Conservation (phyloP, 2,888 invertebrate genomes). For the Caenorhabditis sp. region DNA sequence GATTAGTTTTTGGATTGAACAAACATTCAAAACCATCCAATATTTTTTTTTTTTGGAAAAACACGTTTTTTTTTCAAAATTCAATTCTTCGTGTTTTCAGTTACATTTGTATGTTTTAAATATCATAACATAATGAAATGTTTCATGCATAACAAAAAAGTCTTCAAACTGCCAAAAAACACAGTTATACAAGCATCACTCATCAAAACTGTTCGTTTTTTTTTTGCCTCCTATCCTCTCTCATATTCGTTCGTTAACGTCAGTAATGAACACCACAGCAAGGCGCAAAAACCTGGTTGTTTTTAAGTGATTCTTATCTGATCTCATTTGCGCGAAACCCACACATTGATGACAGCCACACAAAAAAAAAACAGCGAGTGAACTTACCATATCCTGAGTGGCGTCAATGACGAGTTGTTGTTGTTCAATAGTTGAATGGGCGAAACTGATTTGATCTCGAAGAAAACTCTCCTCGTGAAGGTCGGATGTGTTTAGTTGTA, state of each 20-base stretch:
- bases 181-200: no score
- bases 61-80: no score
- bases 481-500: conserved; percentile 44
- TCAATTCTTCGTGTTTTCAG: no score
- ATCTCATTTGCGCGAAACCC: background rate
- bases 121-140: no score
- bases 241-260: conserved; percentile 18
- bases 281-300: background rate
- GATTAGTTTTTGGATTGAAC: no score
- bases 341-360: background rate
- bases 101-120: no score
- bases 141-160: no score
- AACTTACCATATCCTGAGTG: conserved; percentile 53
- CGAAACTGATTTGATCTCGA: conserved; percentile 62
- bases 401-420: conserved; percentile 56
- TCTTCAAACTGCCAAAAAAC: no score
- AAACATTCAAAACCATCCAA: no score
- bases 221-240: conserved; percentile 6
- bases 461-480: conserved; percentile 51
- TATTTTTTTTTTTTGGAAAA: no score
- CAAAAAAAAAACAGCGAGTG: background rate
- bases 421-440: conserved; percentile 60
- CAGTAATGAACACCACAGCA: conserved; percentile 2
- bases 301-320: background rate
- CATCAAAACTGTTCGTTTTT: background rate